Percentiles rank a stretch among this genome's conserved stretches.
These are phyloP conservation scores for Caenorhabditis sulstoni DNA, from an alignment of 2,888 invertebrate species.

Conservation along the genomic window DNA sequence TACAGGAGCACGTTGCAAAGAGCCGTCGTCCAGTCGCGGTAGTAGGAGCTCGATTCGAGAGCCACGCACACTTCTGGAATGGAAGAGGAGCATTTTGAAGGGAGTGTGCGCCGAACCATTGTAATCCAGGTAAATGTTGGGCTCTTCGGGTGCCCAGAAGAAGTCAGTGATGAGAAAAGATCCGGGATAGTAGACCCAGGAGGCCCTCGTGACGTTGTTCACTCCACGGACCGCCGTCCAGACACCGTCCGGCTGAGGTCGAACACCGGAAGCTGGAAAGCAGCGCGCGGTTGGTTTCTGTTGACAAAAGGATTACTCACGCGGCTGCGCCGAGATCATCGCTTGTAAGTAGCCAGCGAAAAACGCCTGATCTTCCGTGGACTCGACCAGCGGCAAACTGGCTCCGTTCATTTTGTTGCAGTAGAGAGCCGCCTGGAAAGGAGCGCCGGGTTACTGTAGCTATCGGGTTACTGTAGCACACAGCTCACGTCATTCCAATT, in stretches of 20 bases:
- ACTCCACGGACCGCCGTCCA: slow-evolving; percentile 66
- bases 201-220: slow-evolving; percentile 59
- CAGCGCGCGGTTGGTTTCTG: no score
- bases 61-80: slow-evolving; percentile 66
- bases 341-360: slow-evolving; percentile 59
- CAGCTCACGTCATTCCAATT: slow-evolving; percentile 51
- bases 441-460: background rate
- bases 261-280: slow-evolving; percentile 36
- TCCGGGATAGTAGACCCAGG: slow-evolving; percentile 67
- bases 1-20: slow-evolving; percentile 59
- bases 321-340: slow-evolving; percentile 34
- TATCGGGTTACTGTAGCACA: background rate
- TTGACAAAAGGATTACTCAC: slow-evolving; percentile 27
- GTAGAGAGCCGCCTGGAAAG: slow-evolving; percentile 42
- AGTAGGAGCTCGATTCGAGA: slow-evolving; percentile 55
- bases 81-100: background rate
- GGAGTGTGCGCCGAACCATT: slow-evolving; percentile 44
- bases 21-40: slow-evolving; percentile 62
- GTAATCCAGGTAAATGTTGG: slow-evolving; percentile 67
- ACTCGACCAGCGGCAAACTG: slow-evolving; percentile 40
- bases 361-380: slow-evolving; percentile 56
- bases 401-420: slow-evolving; percentile 47
- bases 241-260: slow-evolving; percentile 49
- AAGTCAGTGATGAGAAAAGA: slow-evolving; percentile 55
- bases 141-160: slow-evolving; percentile 66